Conservation (phyloP, 2,888 invertebrate species). For the Thera obeliscata region DNA sequence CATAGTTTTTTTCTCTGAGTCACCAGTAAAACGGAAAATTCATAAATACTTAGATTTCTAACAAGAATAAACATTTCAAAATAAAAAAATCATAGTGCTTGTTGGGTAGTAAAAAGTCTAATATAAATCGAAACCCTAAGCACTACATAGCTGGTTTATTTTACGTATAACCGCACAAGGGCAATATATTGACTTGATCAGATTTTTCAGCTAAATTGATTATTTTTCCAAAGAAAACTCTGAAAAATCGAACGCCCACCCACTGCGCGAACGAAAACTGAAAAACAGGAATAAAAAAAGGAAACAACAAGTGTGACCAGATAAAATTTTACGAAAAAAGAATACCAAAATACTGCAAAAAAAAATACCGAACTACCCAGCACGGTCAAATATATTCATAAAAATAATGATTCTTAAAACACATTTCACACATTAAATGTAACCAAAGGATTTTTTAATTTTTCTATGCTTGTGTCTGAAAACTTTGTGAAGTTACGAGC, state of each 20-base stretch:
- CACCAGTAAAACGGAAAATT: slow-evolving; percentile 18
- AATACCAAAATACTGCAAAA: no score
- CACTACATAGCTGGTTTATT: slow-evolving; percentile 24
- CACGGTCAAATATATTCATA: no score
- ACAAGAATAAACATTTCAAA: slow-evolving; percentile 31
- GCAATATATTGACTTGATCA: slow-evolving; percentile 11
- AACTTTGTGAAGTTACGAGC: no score
- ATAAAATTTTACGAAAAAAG: no score
- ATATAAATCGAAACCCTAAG: not conserved
- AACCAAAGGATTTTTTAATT: no score
- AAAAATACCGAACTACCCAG: no score
- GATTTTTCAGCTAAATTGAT: slow-evolving; percentile 34
- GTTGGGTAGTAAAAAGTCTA: slow-evolving; percentile 9
- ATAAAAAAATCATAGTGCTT: slow-evolving; percentile 19
- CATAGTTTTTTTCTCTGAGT: slow-evolving; percentile 12
- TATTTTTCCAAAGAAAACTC: slow-evolving; percentile 29
- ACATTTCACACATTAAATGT: no score
- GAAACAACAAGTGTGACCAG: no score
- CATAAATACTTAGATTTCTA: slow-evolving; percentile 26
- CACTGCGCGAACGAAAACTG: slow-evolving; percentile 19
- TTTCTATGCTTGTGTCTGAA: no score
- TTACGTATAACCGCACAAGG: not conserved
- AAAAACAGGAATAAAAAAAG: not conserved
- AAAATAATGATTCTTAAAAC: no score
- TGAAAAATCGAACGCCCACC: slow-evolving; percentile 38